phyloP scores from a whole-genome alignment of 2,113 vertebrate species.

The Holacanthus passer region DNA sequence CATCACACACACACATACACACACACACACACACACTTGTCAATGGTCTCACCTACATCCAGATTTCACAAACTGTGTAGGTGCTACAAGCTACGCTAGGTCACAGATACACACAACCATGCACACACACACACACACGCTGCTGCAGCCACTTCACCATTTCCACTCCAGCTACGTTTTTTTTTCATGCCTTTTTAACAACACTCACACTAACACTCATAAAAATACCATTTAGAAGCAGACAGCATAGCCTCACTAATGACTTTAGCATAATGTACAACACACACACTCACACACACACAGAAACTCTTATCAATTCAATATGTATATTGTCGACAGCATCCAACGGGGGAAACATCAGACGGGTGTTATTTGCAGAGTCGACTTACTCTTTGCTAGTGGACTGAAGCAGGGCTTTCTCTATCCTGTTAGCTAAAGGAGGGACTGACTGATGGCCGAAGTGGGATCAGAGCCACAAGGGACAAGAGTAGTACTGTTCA shows the following conservation, averaged over 20 bases:
- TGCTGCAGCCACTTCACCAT: conserved; percentile 25
- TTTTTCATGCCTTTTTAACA: conserved; percentile 37
- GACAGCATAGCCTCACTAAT: conserved; percentile 62
- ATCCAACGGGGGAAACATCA: conserved; percentile 22
- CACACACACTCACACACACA: conserved; percentile 19
- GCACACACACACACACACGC: conserved; percentile 7
- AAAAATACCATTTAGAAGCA: conserved; percentile 58
- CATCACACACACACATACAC: conserved; percentile 40
- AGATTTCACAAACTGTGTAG: conserved; percentile 48
- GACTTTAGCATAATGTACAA: conserved; percentile 60
- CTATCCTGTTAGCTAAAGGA: conserved; percentile 56
- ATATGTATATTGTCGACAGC: neutral
- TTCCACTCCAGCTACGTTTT: conserved; percentile 8
- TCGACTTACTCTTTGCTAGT: neutral
- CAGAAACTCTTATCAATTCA: neutral
- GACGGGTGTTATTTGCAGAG: conserved; percentile 11
- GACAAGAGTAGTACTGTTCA: conserved; percentile 78
- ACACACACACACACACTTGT: conserved; percentile 40
- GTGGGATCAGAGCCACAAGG: conserved; percentile 66
- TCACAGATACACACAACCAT: conserved; percentile 32
- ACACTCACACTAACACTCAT: conserved; percentile 49
- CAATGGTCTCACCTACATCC: conserved; percentile 61
- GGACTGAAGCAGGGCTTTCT: conserved; percentile 34
- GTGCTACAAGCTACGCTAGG: conserved; percentile 35
- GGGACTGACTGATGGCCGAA: conserved; percentile 58